Conservation (phyloP, 2,888 invertebrate species). For the Oxytorus armatus region DNA sequence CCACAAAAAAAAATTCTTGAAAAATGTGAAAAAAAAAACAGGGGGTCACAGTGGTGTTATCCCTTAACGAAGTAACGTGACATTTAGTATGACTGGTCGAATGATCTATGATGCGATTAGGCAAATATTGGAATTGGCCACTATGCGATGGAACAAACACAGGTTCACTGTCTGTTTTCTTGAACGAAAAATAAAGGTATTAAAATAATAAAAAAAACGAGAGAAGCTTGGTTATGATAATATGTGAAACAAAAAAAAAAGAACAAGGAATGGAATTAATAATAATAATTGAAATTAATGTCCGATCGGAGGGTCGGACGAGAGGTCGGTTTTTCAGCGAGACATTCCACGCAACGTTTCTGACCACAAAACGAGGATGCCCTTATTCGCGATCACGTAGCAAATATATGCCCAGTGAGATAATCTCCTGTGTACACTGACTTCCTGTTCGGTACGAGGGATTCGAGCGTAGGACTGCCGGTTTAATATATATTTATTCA, state of each 20-base stretch:
- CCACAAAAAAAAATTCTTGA: no score
- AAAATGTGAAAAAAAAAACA: no score
- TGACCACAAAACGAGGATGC: slow-evolving; percentile 12
- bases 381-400: slow-evolving; percentile 38
- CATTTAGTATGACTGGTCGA: slow-evolving; percentile 37
- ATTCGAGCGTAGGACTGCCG: slow-evolving; percentile 59
- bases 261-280: not conserved
- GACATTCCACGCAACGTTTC: slow-evolving; percentile 31
- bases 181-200: slow-evolving; percentile 27
- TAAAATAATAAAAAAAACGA: slow-evolving; percentile 6
- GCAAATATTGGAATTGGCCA: slow-evolving; percentile 8
- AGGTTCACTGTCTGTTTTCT: slow-evolving; percentile 15
- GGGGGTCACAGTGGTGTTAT: no score
- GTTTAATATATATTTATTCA: slow-evolving; percentile 64
- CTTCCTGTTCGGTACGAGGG: slow-evolving; percentile 47
- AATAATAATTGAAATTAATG: slow-evolving; percentile 37
- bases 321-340: slow-evolving; percentile 42
- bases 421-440: slow-evolving; percentile 49
- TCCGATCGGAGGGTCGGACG: slow-evolving; percentile 61
- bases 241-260: slow-evolving; percentile 16
- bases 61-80: no score
- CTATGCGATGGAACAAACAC: slow-evolving; percentile 27
- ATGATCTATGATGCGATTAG: slow-evolving; percentile 52
- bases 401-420: slow-evolving; percentile 37
- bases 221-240: slow-evolving; percentile 9